Base-by-base conservation (phyloP, 2,888 invertebrate species). In the Eumerus sabulonum region DNA sequence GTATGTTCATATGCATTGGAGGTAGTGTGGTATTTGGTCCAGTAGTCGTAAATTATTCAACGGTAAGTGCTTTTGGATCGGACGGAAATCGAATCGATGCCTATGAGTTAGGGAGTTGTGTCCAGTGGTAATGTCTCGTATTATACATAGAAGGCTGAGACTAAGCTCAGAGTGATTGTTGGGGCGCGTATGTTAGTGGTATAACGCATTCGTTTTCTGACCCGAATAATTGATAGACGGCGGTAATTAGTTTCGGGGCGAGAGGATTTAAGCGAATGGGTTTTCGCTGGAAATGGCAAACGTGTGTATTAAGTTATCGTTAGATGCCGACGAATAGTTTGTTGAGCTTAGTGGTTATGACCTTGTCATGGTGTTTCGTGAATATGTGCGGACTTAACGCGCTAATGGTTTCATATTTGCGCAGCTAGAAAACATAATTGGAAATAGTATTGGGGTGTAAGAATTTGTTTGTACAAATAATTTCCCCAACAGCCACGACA, bases 141-240 rank as follows among this genome's bases (percentile, higher is more conserved):
- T n/a, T n/a, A n/a, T n/a, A n/a, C n/a, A n/a, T n/a, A 45, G n/a
- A 12, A 5, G 45, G 9, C 14, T 9, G 9, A 4, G 9, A 13
- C 45, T 1, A 14, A 16, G 16, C 16, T 14, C 45, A 5, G 11
- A 40, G n/a, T 9, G 40, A 4, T 27, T 27, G 7, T 27, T 40
- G 40, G 40, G 1, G n/a, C 11, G 51, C 59, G 53, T 59, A 13
- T 13, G 13, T 38, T 19, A 47, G 45, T 63, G 44, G 64, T 66
- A 57, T 17, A 27, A 27, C 53, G 47, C 53, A 64, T 54, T 59
- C 36, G 53, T 27, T 60, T 64, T 71, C 40, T 40, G 59, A 48
- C 44, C 17, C 71, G 50, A 76, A 76, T 76, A 71, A 76, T 71
- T 71, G 60, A 76, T 60, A 59, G 76, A 36, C 40, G 71, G 54